Evolutionary conservation across 2,113 vertebrate species (phyloP).

Genomic region (Heliornis fulica): DNA sequence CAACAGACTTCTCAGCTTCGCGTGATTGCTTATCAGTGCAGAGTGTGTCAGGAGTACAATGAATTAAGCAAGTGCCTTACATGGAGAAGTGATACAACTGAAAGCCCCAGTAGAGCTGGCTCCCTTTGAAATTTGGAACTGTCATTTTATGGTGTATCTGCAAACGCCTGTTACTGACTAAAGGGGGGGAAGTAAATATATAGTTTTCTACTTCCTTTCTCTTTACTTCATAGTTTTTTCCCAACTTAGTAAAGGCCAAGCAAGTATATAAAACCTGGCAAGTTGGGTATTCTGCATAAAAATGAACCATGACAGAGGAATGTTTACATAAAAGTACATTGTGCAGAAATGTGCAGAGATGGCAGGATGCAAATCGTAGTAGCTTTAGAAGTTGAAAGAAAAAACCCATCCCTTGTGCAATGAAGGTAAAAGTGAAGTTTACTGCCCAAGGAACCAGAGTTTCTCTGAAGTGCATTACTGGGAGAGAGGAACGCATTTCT

Average conservation of each 20-base stretch:
- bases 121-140: neutral
- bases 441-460: neutral
- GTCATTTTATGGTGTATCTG: neutral
- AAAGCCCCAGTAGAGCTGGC: neutral
- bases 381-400: neutral
- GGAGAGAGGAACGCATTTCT: rapidly evolving
- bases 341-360: rapidly evolving
- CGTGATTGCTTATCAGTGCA: neutral
- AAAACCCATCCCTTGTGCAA: rapidly evolving
- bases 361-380: neutral
- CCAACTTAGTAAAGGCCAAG: neutral
- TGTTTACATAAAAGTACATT: neutral
- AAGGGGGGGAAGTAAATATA: too few species aligned
- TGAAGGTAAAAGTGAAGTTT: neutral
- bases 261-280: neutral
- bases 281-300: neutral
- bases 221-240: neutral
- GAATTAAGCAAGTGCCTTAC: neutral
- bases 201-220: neutral
- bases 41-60: neutral
- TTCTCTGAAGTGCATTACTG: neutral
- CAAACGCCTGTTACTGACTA: neutral
- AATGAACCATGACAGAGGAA: neutral
- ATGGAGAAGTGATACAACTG: neutral
- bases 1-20: neutral